Conservation (phyloP, 2,888 invertebrate species). For the Morinoia aosen region DNA sequence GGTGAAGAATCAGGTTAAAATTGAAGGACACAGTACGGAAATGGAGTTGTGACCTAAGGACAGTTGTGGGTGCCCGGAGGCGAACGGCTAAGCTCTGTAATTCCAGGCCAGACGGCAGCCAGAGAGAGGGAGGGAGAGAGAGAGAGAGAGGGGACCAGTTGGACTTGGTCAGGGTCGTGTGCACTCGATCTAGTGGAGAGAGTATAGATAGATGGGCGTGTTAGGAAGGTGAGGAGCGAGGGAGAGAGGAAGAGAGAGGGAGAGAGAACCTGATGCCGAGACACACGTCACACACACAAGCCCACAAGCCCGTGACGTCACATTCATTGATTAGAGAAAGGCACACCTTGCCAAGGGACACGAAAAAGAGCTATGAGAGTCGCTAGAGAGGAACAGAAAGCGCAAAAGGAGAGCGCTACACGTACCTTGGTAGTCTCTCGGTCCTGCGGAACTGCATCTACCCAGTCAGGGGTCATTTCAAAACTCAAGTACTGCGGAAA, state of each 20-base stretch:
- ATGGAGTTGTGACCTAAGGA: background rate
- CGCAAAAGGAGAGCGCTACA: constrained; percentile 26
- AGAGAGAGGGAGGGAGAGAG: background rate
- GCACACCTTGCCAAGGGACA: constrained; percentile 50
- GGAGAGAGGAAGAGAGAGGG: constrained; percentile 47
- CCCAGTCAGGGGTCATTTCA: background rate
- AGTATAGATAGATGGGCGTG: background rate
- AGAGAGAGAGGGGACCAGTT: background rate
- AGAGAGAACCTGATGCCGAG: constrained; percentile 27
- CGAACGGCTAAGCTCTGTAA: background rate
- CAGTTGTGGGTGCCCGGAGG: background rate
- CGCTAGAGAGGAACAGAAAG: constrained; percentile 34
- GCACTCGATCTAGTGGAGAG: background rate
- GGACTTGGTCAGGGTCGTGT: background rate
- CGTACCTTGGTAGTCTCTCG: background rate
- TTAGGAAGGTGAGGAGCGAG: constrained; percentile 14
- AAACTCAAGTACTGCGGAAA: constrained; percentile 17
- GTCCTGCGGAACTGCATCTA: background rate
- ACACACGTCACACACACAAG: constrained; percentile 5
- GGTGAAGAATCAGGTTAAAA: background rate
- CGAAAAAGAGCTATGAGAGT: constrained; percentile 18
- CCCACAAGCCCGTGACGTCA: constrained; percentile 19
- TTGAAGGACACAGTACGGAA: background rate
- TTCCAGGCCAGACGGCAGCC: background rate
- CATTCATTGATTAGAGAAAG: constrained; percentile 50